Evolutionary conservation across 2,797 vertebrate genomes (phyloP), one percentile per base, ranked within the genome.

Genomic region (Chelon auratus): DNA sequence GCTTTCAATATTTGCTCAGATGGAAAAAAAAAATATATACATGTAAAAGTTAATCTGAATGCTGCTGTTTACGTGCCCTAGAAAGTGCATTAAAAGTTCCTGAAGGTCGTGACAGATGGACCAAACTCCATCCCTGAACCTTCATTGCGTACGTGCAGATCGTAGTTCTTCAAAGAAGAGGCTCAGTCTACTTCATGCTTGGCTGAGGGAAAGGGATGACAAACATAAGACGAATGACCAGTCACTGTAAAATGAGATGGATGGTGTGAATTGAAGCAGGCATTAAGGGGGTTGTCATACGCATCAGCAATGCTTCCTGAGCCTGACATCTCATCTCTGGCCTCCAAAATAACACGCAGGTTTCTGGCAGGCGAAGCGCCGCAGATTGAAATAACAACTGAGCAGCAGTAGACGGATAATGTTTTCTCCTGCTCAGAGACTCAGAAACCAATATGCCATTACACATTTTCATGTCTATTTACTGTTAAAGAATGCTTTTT

Each of bases 191-290:
- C 83, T 81, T 89, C 78, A 86, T 81, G 87, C 82, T 87, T 90
- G 91, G 85, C 90, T 86, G 79, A 78, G 62, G 30, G 48, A 72
- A 83, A 75, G 81, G 59, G 81, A 87, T 90, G 89, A 91, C 90
- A 92, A 92, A 91, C 86, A 89, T 2, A 48, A 87, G 79, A 89
- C 77, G 88, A 89, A 91, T 86, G 87, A 83, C 68, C 87, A 86
- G 85, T 77, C 84, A 84, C 72, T 82, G 91, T 88, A 85, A 92
- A 91, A 88, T 77, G 82, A 90, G 81, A 88, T 70, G 75, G 83
- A 83, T 75, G 84, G 82, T 81, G 89, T 87, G 81, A 89, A 89
- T 71, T 87, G 80, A 82, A 68, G 73, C 85, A 78, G 68, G 52
- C 72, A 78, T 90, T 87, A 87, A 81, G 62, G 43, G 72, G 62